Conservation (phyloP, 2,113 vertebrate genomes). For the Zapornia atra region DNA sequence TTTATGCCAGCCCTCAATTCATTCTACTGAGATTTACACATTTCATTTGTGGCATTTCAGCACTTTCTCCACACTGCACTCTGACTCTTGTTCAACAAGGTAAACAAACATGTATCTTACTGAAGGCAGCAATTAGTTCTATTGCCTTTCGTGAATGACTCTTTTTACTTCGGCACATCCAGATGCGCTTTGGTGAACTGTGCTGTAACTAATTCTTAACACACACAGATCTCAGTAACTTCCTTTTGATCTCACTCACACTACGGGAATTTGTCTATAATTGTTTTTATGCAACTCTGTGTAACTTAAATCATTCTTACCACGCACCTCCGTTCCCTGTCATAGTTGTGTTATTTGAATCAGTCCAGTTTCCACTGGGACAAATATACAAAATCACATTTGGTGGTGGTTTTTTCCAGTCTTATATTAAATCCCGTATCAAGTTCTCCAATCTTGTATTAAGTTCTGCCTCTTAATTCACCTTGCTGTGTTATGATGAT, state of each 20-base stretch:
- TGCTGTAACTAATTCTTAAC: not conserved
- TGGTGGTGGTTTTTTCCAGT: not conserved
- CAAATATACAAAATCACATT: not conserved
- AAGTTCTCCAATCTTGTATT: no score
- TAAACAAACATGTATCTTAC: not conserved
- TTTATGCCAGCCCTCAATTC: not conserved
- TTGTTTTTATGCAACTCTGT: not conserved
- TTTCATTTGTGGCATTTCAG: not conserved
- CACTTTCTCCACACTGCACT: not conserved
- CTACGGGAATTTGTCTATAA: not conserved
- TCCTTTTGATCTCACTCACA: not conserved
- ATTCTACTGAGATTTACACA: not conserved
- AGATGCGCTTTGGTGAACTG: not conserved
- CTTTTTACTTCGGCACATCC: not conserved
- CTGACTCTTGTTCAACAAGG: not conserved
- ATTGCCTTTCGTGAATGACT: not conserved
- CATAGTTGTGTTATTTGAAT: not conserved
- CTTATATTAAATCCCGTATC: not conserved
- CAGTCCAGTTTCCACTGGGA: not conserved
- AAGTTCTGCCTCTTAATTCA: not conserved
- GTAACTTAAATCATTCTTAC: not conserved
- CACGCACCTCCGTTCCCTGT: not conserved
- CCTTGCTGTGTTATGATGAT: not conserved
- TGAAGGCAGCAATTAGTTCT: not conserved
- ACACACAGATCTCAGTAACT: not conserved